phyloP scores from a whole-genome alignment of 2,113 vertebrate genomes.

The Hipposideros armiger region DNA sequence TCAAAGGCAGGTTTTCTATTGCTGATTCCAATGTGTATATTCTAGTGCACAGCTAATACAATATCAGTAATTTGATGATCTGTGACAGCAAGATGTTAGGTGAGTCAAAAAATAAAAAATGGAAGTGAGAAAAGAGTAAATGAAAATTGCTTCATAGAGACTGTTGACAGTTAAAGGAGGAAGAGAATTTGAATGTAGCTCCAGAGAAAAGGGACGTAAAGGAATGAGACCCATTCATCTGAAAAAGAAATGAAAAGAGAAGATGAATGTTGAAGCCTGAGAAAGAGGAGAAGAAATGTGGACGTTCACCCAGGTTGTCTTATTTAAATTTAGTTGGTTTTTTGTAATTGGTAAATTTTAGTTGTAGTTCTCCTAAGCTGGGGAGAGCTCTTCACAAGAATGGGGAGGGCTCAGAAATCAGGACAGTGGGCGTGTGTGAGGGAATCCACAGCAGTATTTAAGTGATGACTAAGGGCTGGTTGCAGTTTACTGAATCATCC shows the following conservation, averaged over 20 bases:
- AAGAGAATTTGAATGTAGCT: not conserved
- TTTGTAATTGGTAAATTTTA: not conserved
- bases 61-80: not conserved
- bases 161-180: not conserved
- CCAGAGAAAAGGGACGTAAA: not conserved
- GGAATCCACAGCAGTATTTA: not conserved
- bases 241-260: not conserved
- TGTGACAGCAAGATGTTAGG: constrained; percentile 18
- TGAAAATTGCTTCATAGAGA: not conserved
- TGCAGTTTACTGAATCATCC: not conserved
- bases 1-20: not conserved
- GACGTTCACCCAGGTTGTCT: not conserved
- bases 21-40: not conserved
- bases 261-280: not conserved
- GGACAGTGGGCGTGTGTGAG: not conserved
- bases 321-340: not conserved
- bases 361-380: not conserved
- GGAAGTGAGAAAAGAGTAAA: not conserved
- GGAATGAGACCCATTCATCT: not conserved
- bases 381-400: not conserved
- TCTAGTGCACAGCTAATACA: not conserved
- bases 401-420: not conserved
- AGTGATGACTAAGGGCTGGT: not conserved
- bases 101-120: not conserved
- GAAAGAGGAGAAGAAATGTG: not conserved